Conservation (phyloP, 2,888 invertebrate species). For the Thymelicus sylvestris region DNA sequence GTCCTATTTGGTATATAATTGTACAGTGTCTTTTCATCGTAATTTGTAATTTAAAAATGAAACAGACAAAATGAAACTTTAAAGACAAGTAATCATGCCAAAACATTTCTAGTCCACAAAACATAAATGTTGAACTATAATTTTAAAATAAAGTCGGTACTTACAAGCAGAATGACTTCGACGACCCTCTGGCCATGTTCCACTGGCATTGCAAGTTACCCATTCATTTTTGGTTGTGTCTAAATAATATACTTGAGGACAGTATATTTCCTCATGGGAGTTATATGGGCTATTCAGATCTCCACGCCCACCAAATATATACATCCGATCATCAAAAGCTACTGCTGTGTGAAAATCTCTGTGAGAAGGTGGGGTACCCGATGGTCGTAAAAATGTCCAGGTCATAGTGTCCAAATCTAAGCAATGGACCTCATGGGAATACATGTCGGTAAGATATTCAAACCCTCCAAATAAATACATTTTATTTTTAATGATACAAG, state of each 20-base stretch:
- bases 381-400: conserved; percentile 88
- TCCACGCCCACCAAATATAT: conserved; percentile 95
- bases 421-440: conserved; percentile 91
- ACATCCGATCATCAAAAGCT: conserved; percentile 91
- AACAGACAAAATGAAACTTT: too few species aligned
- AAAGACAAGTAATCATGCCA: too few species aligned
- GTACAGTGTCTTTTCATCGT: too few species aligned
- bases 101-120: too few species aligned
- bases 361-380: conserved; percentile 88
- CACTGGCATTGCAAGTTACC: conserved; percentile 85
- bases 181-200: conserved; percentile 90
- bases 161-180: conserved; percentile 97
- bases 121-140: conserved; percentile 32
- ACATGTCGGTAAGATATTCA: conserved; percentile 92
- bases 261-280: conserved; percentile 89
- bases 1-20: too few species aligned
- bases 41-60: too few species aligned
- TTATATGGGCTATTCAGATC: conserved; percentile 85
- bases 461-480: conserved; percentile 97
- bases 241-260: conserved; percentile 90
- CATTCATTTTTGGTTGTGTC: conserved; percentile 90
- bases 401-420: conserved; percentile 89
- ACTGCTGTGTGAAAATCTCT: conserved; percentile 96
- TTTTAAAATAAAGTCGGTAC: conserved; percentile 50
- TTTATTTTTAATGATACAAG: conserved; percentile 90